Conservation (phyloP, 2,113 vertebrate species). For the Microcebus griseorufus region DNA sequence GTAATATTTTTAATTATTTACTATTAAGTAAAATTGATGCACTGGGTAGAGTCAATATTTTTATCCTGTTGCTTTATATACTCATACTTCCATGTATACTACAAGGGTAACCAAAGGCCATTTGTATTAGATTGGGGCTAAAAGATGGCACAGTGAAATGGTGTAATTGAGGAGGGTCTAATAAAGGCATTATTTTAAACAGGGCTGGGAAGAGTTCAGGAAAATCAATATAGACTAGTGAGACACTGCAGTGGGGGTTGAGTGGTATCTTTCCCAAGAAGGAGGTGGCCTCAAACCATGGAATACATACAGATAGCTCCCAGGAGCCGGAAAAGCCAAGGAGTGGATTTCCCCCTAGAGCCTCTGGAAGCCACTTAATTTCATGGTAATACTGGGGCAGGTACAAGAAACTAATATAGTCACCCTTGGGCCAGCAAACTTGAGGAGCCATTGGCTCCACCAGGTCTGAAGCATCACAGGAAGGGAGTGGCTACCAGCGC, state of each 20-base stretch:
- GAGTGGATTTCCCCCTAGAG: not conserved
- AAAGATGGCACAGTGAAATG: not conserved
- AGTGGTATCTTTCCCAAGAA: not conserved
- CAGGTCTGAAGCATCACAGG: not conserved
- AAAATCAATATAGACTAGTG: not conserved
- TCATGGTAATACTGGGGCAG: not conserved
- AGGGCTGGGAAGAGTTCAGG: not conserved
- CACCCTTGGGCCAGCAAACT: not conserved
- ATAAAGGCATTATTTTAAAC: not conserved
- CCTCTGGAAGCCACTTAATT: not conserved
- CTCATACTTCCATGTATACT: not conserved
- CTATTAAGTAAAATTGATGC: not conserved
- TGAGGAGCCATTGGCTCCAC: fast-evolving
- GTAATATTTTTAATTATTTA: not conserved
- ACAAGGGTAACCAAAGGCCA: not conserved
- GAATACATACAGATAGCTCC: too few species aligned
- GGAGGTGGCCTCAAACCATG: not conserved
- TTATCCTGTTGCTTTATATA: not conserved
- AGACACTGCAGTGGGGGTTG: not conserved
- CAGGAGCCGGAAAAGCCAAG: not conserved
- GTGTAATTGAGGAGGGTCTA: not conserved
- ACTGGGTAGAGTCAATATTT: not conserved
- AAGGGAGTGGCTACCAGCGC: not conserved
- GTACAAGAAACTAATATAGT: not conserved
- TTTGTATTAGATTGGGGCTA: not conserved